A percentile compares a stretch with the other conserved stretches of the same genome.
Evolutionary conservation across 2,888 invertebrate species (phyloP).

Genomic region (Eristalinus sepulchralis): DNA sequence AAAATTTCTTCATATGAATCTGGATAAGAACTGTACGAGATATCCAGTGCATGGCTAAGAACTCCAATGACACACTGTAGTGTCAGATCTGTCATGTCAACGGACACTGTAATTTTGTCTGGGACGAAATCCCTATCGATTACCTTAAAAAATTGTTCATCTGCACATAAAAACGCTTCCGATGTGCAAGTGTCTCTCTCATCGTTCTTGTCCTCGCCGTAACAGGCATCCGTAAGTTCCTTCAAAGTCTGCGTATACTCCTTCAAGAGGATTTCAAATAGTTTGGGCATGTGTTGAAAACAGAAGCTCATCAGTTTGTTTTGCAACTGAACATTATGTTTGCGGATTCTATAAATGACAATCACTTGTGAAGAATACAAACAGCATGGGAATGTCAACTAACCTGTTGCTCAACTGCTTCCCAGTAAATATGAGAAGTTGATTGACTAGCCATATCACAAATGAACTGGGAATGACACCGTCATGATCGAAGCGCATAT

Average conservation of each 20-base stretch:
- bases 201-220: neutral
- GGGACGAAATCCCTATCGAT: constrained; percentile 37
- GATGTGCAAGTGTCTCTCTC: neutral
- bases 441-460: constrained; percentile 55
- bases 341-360: constrained; percentile 73
- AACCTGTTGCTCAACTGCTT: constrained; percentile 47
- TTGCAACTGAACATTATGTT: constrained; percentile 76
- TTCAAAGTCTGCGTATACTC: constrained; percentile 39
- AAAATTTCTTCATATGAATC: constrained; percentile 18
- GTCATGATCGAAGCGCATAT: constrained; percentile 58
- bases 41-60: constrained; percentile 10
- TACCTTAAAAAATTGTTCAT: constrained; percentile 45
- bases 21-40: constrained; percentile 13
- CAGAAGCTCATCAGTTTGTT: constrained; percentile 72
- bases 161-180: constrained; percentile 22
- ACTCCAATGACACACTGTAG: constrained; percentile 46
- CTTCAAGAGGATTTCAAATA: constrained; percentile 18
- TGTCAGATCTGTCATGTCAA: constrained; percentile 38
- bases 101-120: constrained; percentile 8
- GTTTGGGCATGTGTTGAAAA: constrained; percentile 42
- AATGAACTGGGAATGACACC: constrained; percentile 47
- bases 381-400: neutral
- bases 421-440: constrained; percentile 45
- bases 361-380: neutral
- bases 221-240: constrained; percentile 39